Conservation (phyloP, 2,797 vertebrate genomes). For the Myotis pilosus region DNA sequence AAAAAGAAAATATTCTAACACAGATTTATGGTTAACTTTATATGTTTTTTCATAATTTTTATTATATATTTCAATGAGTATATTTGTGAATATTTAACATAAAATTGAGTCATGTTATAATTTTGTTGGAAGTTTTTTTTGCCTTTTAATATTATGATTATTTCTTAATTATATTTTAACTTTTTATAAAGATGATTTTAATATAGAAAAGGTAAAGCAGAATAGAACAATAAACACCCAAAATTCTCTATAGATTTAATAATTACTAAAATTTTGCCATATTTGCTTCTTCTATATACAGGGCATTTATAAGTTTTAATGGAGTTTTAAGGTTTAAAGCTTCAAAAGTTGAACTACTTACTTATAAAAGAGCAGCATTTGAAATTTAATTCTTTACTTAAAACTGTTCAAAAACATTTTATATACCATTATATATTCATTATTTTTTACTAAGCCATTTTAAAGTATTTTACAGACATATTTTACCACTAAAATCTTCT, state of each 20-base stretch:
- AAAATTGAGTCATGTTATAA: slow-evolving; percentile 4
- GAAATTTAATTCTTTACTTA: slow-evolving; percentile 43
- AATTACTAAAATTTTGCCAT: slow-evolving; percentile 31
- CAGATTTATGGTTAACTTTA: slow-evolving; percentile 1
- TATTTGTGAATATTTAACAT: neutral
- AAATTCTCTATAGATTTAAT: neutral
- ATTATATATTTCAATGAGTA: neutral
- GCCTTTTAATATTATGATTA: slow-evolving; percentile 15
- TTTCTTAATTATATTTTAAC: slow-evolving; percentile 24
- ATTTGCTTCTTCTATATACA: neutral
- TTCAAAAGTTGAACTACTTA: slow-evolving; percentile 42
- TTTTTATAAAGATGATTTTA: slow-evolving; percentile 23
- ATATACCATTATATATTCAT: neutral
- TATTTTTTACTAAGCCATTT: slow-evolving; percentile 45
- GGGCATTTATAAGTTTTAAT: neutral
- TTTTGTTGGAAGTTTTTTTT: neutral
- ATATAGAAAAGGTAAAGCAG: neutral
- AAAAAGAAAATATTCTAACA: slow-evolving; percentile 36
- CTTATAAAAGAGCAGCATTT: slow-evolving; percentile 9
- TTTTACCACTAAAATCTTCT: slow-evolving; percentile 5
- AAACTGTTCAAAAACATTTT: neutral
- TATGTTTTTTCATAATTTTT: neutral
- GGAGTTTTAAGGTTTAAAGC: neutral
- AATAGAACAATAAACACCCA: neutral
- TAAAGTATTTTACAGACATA: neutral